A percentile compares a stretch with the other conserved stretches of the same genome.
Evolutionary conservation across 1,140 invertebrate species (phyloP).

Genomic region (Pentalonia nigronervosa): DNA sequence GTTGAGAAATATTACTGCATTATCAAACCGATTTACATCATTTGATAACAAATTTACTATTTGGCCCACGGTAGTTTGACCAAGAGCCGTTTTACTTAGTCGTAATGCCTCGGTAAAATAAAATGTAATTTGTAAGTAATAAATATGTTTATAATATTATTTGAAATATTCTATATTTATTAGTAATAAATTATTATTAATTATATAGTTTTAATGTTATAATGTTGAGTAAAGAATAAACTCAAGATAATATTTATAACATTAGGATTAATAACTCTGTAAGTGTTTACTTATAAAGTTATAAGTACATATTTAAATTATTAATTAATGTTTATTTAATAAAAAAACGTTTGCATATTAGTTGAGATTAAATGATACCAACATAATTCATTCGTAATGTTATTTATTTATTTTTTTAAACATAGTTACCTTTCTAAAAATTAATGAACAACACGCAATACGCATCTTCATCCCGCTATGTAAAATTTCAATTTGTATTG

Average conservation of each 20-base stretch:
- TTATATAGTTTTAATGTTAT: background rate
- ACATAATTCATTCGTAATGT: background rate
- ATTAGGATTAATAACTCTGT: background rate
- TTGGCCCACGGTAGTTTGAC: constrained; percentile 82
- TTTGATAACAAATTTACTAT: constrained; percentile 93
- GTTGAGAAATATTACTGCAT: constrained; percentile 74
- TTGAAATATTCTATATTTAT: background rate
- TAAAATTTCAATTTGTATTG: constrained; percentile 77
- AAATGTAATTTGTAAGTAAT: background rate
- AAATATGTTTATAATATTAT: background rate
- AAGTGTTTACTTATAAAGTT: background rate
- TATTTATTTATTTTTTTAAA: background rate
- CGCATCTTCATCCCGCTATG: constrained; percentile 82
- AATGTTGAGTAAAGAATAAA: background rate
- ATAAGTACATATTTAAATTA: background rate
- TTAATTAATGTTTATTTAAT: background rate
- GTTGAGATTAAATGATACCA: background rate
- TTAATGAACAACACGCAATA: constrained; percentile 78
- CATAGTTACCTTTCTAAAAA: constrained; percentile 78
- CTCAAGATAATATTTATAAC: background rate
- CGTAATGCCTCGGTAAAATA: constrained; percentile 68
- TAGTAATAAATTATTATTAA: background rate
- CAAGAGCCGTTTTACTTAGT: constrained; percentile 74
- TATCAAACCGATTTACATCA: constrained; percentile 80
- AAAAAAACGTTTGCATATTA: background rate